Evolutionary conservation across 2,888 invertebrate species (phyloP).

Genomic region (Dolichomitus sp.): DNA sequence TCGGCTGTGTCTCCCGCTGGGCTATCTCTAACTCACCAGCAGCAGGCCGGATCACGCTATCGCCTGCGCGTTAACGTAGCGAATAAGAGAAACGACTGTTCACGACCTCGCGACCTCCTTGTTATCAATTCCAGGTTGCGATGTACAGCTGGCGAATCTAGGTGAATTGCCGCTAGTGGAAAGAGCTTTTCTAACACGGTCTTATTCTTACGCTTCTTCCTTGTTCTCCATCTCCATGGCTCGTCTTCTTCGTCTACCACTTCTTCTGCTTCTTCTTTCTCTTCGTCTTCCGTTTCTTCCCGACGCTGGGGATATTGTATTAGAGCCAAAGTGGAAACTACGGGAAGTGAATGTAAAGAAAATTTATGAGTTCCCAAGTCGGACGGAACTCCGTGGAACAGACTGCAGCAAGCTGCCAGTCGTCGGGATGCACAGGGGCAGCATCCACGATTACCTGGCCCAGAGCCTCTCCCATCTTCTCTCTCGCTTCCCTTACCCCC

Average conservation of each 20-base stretch:
- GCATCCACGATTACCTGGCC: constrained; percentile 36
- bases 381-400: constrained; percentile 67
- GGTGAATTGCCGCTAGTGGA: constrained; percentile 59
- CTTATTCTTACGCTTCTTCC: neutral
- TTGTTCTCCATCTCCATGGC: neutral
- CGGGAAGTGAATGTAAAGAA: constrained; percentile 71
- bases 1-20: constrained; percentile 34
- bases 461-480: constrained; percentile 56
- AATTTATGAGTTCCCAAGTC: constrained; percentile 74
- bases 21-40: constrained; percentile 58
- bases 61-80: constrained; percentile 55
- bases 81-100: constrained; percentile 62
- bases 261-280: neutral
- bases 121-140: constrained; percentile 59
- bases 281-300: constrained; percentile 8
- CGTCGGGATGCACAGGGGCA: constrained; percentile 33
- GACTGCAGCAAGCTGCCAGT: constrained; percentile 34
- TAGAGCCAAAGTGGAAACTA: constrained; percentile 60
- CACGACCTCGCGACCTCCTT: constrained; percentile 54
- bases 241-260: neutral
- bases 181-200: constrained; percentile 36
- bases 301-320: constrained; percentile 54
- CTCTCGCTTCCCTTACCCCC: constrained; percentile 7
- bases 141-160: constrained; percentile 50
- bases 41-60: constrained; percentile 46